Percentiles rank a stretch among this genome's conserved stretches.
Evolutionary conservation across 1,140 invertebrate species (phyloP).

Genomic region (Orius insidiosus): DNA sequence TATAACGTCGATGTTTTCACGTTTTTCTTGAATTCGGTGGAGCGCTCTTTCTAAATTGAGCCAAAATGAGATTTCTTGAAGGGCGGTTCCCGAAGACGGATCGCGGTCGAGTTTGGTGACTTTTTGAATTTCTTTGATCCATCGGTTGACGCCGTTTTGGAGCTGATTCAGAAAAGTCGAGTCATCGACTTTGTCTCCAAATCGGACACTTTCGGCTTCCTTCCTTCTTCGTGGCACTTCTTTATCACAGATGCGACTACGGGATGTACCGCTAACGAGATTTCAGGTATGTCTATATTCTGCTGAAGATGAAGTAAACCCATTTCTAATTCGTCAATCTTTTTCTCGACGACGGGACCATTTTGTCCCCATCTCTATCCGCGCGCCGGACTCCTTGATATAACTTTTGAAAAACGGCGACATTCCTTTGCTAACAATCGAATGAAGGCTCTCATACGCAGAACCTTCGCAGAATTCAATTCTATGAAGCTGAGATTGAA

Average conservation of each 20-base stretch:
- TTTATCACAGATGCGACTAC: conserved; percentile 75
- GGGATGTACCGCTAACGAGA: conserved; percentile 81
- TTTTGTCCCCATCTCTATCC: conserved; percentile 95
- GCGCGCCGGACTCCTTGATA: conserved; percentile 87
- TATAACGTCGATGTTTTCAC: conserved; percentile 82
- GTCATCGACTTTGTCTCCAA: conserved; percentile 93
- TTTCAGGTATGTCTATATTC: conserved; percentile 99
- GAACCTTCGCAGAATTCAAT: conserved; percentile 89
- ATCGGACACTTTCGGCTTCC: conserved; percentile 89
- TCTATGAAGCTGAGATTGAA: conserved; percentile 66
- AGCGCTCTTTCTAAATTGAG: conserved; percentile 95
- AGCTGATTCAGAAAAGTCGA: conserved; percentile 92
- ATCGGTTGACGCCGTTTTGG: conserved; percentile 93
- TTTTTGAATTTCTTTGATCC: conserved; percentile 99
- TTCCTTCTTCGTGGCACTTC: conserved; percentile 73
- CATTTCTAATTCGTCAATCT: conserved; percentile 98
- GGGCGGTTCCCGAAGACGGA: conserved; percentile 90
- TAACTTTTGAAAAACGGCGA: conserved; percentile 97
- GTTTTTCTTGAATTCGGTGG: conserved; percentile 90
- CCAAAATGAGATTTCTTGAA: conserved; percentile 99
- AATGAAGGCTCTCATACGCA: conserved; percentile 91
- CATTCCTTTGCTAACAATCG: conserved; percentile 85
- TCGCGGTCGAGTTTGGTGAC: conserved; percentile 96
- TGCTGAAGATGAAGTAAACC: conserved; percentile 96
- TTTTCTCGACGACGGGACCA: conserved; percentile 98